Conservation (phyloP, 2,113 vertebrate species). For the Numenius arquata region DNA sequence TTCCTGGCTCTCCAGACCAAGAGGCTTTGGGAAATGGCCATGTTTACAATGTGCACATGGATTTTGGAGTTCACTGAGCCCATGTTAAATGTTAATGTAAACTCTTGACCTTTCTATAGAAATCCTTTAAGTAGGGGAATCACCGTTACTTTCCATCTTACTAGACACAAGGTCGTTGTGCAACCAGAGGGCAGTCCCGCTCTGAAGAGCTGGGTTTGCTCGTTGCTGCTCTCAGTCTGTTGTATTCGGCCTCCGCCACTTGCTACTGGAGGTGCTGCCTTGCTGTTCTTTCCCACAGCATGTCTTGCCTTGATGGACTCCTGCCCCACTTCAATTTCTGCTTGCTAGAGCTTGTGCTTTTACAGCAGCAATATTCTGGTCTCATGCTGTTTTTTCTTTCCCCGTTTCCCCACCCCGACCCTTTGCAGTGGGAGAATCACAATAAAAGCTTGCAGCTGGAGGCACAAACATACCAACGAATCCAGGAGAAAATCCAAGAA, state of each 20-base stretch:
- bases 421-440: slow-evolving; percentile 95
- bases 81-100: neutral
- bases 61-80: neutral
- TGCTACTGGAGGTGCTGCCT: neutral
- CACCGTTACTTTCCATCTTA: neutral
- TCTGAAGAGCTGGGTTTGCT: neutral
- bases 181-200: neutral
- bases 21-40: neutral
- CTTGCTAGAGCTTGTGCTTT: slow-evolving; percentile 55
- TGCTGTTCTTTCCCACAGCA: slow-evolving; percentile 11
- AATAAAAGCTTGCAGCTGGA: slow-evolving; percentile 98
- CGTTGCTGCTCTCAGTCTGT: neutral
- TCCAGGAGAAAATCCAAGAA: slow-evolving; percentile 99
- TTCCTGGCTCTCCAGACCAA: neutral
- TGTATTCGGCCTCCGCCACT: neutral
- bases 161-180: neutral
- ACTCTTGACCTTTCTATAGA: neutral
- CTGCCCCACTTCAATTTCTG: neutral
- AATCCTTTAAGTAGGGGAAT: neutral
- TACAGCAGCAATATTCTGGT: neutral
- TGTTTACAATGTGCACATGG: neutral
- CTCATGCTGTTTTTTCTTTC: slow-evolving; percentile 12
- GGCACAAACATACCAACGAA: slow-evolving; percentile 97
- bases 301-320: slow-evolving; percentile 40
- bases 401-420: neutral